Evolutionary conservation across 2,888 invertebrate genomes (phyloP).

Genomic region (Oscheius onirici): DNA sequence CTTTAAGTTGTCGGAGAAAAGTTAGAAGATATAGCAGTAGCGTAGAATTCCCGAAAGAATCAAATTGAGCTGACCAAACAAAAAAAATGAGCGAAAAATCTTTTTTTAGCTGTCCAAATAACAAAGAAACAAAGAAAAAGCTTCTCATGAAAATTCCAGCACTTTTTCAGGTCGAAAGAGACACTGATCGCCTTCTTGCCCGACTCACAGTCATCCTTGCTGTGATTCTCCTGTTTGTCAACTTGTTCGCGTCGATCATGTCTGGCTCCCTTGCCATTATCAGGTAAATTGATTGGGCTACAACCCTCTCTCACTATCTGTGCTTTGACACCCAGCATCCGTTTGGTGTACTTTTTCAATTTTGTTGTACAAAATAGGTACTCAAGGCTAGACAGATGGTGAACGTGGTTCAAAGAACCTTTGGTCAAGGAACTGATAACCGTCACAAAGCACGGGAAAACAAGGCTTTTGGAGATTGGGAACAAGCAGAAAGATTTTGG

Average conservation of each 20-base stretch:
- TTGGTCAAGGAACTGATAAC: background rate
- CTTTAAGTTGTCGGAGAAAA: too few species aligned
- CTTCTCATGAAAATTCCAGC: too few species aligned
- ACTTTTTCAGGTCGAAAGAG: conserved; percentile 44
- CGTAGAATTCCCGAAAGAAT: too few species aligned
- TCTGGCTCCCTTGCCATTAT: conserved; percentile 75
- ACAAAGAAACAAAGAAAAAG: too few species aligned
- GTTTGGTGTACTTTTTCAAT: too few species aligned
- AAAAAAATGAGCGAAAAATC: too few species aligned
- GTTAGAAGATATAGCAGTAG: too few species aligned
- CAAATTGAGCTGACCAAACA: too few species aligned
- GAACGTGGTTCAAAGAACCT: background rate
- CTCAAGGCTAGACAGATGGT: background rate
- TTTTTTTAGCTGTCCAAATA: too few species aligned
- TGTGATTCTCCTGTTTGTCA: conserved; percentile 61
- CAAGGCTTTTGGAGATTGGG: background rate
- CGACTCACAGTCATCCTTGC: conserved; percentile 60
- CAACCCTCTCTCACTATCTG: background rate
- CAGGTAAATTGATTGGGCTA: conserved; percentile 68
- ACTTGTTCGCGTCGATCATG: conserved; percentile 72
- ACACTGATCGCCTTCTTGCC: conserved; percentile 57
- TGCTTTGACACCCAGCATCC: background rate
- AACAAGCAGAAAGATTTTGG: background rate
- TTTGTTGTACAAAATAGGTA: background rate
- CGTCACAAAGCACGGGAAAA: background rate